Evolutionary conservation across 1,140 invertebrate genomes (phyloP).

Genomic region (Scylla paramamosain): DNA sequence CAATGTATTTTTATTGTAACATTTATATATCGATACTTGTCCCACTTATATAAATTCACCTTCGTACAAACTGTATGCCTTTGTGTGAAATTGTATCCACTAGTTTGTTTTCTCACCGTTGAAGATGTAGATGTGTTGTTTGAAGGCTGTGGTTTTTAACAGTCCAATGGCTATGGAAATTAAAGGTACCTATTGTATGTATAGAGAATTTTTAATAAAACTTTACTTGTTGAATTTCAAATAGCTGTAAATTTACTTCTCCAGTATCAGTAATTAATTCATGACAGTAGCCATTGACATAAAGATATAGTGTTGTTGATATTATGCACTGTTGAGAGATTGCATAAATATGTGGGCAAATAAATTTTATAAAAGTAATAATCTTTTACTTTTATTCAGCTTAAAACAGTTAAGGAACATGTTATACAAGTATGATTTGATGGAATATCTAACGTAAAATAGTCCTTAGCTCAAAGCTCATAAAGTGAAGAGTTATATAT

Average conservation of each 20-base stretch:
- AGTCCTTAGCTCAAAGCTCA: too few relatives aligned
- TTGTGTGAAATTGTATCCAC: neutral
- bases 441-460: too few relatives aligned
- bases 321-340: neutral
- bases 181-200: neutral
- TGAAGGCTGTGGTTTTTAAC: neutral
- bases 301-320: neutral
- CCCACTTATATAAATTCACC: constrained; percentile 2
- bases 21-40: neutral
- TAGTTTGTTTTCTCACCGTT: neutral
- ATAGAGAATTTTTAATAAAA: neutral
- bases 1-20: neutral
- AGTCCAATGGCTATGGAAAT: neutral
- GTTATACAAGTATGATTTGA: too few relatives aligned
- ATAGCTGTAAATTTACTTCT: neutral
- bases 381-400: neutral
- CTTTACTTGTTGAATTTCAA: neutral
- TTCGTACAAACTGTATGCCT: neutral
- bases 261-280: neutral
- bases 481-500: too few relatives aligned
- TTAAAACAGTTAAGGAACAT: neutral
- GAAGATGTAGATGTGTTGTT: too few relatives aligned
- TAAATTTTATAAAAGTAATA: neutral
- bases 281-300: neutral
- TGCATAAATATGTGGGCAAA: neutral